Percentiles rank a stretch among this genome's conserved stretches.
These are phyloP conservation scores for Phrixothrix hirtus DNA, from an alignment of 2,888 invertebrate genomes.

Conservation along the genomic window DNA sequence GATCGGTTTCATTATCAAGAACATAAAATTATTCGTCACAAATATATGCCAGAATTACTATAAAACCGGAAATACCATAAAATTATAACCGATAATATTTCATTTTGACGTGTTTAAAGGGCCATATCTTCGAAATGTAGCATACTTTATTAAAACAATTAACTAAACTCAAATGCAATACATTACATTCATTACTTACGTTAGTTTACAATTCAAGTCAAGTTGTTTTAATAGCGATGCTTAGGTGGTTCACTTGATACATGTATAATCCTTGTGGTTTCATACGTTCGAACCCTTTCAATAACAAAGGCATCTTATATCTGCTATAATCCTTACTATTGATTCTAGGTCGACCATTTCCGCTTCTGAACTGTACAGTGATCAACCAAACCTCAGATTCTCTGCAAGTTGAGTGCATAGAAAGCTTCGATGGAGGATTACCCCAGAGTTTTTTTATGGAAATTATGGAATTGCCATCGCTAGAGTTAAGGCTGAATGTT, in stretches of 20 bases:
- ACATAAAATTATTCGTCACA: too few relatives aligned
- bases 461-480: conserved; percentile 71
- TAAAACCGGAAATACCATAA: too few relatives aligned
- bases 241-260: too few relatives aligned
- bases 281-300: conserved; percentile 1
- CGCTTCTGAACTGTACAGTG: conserved; percentile 85
- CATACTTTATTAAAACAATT: too few relatives aligned
- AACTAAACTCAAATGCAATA: background rate
- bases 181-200: background rate
- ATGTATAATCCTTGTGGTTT: conserved; percentile 12
- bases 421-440: conserved; percentile 85
- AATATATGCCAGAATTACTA: too few relatives aligned
- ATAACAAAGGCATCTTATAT: conserved; percentile 13
- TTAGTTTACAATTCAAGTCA: background rate
- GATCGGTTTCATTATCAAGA: too few relatives aligned
- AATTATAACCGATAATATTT: too few relatives aligned
- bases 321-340: conserved; percentile 20
- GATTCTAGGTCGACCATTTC: conserved; percentile 80
- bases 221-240: too few relatives aligned
- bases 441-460: conserved; percentile 87
- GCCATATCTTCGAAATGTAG: too few relatives aligned
- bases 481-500: conserved; percentile 65
- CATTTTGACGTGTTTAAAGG: too few relatives aligned
- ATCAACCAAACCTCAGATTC: conserved; percentile 86
- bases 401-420: conserved; percentile 81